phyloP scores from a whole-genome alignment of 2,888 invertebrate species.

The Odontocerum albicorne region DNA sequence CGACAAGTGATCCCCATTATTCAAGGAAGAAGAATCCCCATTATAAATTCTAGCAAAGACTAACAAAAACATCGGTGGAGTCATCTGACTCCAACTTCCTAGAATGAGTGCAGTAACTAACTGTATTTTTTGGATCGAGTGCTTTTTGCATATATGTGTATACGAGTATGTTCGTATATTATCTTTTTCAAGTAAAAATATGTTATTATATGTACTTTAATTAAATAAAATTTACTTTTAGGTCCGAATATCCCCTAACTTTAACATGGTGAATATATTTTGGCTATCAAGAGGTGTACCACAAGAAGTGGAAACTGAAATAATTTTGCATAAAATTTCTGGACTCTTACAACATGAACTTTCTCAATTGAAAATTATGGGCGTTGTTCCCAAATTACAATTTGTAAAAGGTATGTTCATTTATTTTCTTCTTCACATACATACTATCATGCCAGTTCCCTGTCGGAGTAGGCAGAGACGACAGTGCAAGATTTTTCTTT shows the following conservation, averaged over 20 bases:
- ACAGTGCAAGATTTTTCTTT: too few species aligned
- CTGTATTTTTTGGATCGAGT: too few species aligned
- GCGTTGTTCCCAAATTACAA: conserved; percentile 70
- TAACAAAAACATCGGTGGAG: too few species aligned
- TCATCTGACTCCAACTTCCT: too few species aligned
- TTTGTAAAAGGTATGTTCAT: conserved; percentile 67
- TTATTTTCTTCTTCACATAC: not conserved
- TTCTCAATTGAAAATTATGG: conserved; percentile 71
- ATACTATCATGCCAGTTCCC: not conserved
- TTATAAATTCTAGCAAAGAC: too few species aligned
- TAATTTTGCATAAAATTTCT: conserved; percentile 57
- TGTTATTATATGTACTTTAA: not conserved
- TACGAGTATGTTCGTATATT: too few species aligned
- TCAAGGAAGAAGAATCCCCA: too few species aligned
- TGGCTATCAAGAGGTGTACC: conserved; percentile 65
- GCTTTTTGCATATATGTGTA: too few species aligned
- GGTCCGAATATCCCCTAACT: conserved; percentile 68
- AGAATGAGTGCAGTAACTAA: too few species aligned
- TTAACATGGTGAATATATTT: conserved; percentile 67
- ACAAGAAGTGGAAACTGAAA: conserved; percentile 56
- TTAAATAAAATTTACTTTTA: conserved; percentile 39
- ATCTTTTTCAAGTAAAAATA: not conserved
- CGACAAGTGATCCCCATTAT: too few species aligned
- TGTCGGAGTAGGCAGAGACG: not conserved
- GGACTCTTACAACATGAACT: conserved; percentile 70